A percentile compares a stretch with the other conserved stretches of the same genome.
phyloP scores from a whole-genome alignment of 2,113 vertebrate species.

The Oophaga pumilio region DNA sequence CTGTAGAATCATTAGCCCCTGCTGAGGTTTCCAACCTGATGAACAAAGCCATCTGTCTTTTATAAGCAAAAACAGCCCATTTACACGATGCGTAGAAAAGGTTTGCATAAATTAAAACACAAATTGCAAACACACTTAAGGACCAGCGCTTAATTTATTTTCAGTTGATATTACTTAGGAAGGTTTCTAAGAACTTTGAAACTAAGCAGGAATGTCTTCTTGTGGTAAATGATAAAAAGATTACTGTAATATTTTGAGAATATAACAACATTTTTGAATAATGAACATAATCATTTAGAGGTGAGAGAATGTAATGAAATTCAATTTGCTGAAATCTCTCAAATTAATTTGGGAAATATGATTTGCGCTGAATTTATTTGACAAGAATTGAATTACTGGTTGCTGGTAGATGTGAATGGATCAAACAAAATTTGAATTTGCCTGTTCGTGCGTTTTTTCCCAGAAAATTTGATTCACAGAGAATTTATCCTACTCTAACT shows the following conservation, averaged over 20 bases:
- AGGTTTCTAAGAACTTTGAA: conserved; percentile 1
- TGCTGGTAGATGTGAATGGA: too few relatives aligned
- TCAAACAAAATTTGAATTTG: too few relatives aligned
- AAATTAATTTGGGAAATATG: too few relatives aligned
- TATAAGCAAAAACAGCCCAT: conserved; percentile 35
- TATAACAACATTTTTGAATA: not conserved
- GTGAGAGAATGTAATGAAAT: too few relatives aligned
- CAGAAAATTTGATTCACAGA: too few relatives aligned
- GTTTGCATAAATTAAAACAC: conserved; percentile 39
- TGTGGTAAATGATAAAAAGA: not conserved
- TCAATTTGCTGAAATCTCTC: too few relatives aligned
- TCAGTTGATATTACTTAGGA: not conserved
- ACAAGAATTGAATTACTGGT: too few relatives aligned
- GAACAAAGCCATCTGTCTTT: conserved; percentile 50
- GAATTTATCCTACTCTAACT: too few relatives aligned
- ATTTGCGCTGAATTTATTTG: too few relatives aligned
- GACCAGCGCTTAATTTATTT: conserved; percentile 1
- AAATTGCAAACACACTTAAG: conserved; percentile 38
- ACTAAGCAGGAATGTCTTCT: too few relatives aligned
- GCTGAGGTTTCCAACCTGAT: conserved; percentile 44
- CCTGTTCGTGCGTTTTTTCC: too few relatives aligned
- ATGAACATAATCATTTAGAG: too few relatives aligned
- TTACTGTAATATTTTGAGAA: not conserved
- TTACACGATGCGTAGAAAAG: conserved; percentile 31
- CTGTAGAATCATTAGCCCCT: conserved; percentile 35